Evolutionary conservation across 2,888 invertebrate species (phyloP), one percentile per base, ranked within the genome.

Genomic region (Stramonita haemastoma): DNA sequence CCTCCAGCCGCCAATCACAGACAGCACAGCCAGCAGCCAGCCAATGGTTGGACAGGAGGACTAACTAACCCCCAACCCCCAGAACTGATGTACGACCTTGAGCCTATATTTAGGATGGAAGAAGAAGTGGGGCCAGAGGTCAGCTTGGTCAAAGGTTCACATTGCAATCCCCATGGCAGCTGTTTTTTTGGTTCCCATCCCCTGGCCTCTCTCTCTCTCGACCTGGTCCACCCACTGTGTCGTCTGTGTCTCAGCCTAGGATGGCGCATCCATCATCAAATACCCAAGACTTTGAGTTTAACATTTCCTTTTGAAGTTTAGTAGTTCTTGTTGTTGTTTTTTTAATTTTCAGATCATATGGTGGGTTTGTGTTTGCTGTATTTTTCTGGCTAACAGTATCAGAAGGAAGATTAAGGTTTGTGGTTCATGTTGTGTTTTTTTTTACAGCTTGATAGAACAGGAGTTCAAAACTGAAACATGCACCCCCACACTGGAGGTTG

Each of bases 111-210:
- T n/a, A 73, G 73, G 73, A 73, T n/a, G 26, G 66, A 19, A 26
- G 29, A n/a, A 36, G 36, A 8, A 29, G 36, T 46, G 29, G 81
- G 29, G 26, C 22, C 46, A 46, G 46, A 46, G 36, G 81, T 46
- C 46, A 46, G 46, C 46, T 46, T 46, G 46, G 46, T 46, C 36
- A 46, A 83, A 83, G 81, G 81, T 83, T 83, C 81, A 83, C 81
- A 83, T 83, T 46, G 81, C 81, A 83, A 83, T 46, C n/a, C 36
- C 81, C 81, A 83, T 83, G 81, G 81, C 81, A 83, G 81, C 81
- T 83, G 81, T 83, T 83, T 83, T 83, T 46, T n/a, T 26, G 34
- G 46, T 46, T 5, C 32, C 36, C 46, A 36, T 46, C 79, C 29
- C 70, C 70, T 1, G 70, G n/a, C 73, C 29, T n/a, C 29, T n/a